Evolutionary conservation across 2,888 invertebrate species (phyloP), one percentile per base, ranked within the genome.

Genomic region (Ophion ellenae): DNA sequence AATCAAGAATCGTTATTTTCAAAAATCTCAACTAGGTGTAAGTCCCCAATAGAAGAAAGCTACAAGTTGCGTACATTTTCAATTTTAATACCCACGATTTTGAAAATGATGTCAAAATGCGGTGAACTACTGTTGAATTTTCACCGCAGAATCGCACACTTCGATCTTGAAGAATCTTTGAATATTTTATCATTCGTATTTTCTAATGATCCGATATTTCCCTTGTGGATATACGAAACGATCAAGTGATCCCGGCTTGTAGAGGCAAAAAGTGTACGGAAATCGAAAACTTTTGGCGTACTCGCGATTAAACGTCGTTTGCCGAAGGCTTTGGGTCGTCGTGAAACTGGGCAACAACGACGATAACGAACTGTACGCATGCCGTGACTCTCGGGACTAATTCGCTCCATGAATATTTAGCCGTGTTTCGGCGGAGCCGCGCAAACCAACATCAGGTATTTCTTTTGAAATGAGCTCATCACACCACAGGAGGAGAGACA

Each of bases 401-500:
- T 45, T 74, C 61, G 63, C 74, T 53, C 74, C 10, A 74, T 78
- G 67, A 79, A 83, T 83, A 79, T 74, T 79, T 73, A 74, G 61
- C 74, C 36, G 53, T 66, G 24, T 73, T 78, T 69, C 53, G 63
- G 78, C 24, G 20, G 14, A 57, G 71, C 53, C 28, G 24, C 70
- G 36, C 28, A 45, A 83, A 57, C 53, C 24, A 73, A 59, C 7
- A 6, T 11, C 9, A 32, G 7, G 10, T 53, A n/a, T 32, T 57
- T 61, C 14, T 74, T 67, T 75, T 17, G n/a, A 24, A 74, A 74
- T 45, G 20, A 20, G 47, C 61, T 64, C n/a, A 14, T 40, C 17
- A 17, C 14, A 45, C 47, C n/a, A 53, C 24, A 57, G 57, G 17
- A 7, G 47, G 47, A 57, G 17, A 32, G 59, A 14, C 10, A 28